Base-by-base conservation (phyloP, 2,113 vertebrate species). In the Dicentrarchus labrax region DNA sequence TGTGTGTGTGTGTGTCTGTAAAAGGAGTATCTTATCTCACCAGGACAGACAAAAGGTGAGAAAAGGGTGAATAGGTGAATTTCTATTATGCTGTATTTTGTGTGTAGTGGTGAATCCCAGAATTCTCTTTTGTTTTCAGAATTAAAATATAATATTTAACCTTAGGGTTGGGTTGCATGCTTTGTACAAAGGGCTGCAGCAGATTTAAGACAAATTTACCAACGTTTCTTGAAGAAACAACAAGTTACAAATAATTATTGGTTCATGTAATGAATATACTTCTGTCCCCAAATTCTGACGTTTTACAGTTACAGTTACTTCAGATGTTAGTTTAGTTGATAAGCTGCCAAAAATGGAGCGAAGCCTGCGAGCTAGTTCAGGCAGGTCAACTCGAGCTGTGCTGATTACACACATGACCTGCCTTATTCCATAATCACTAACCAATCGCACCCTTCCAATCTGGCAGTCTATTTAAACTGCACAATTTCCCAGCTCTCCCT, bases 111-210 rank as follows among this genome's bases (percentile, higher is more conserved):
- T 30, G 6, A 45, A 74, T 51, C 30, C 6, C 13, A 66, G 19
- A 71, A 48, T 64, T n/a, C 24, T 56, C 11, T 66, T 80, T n/a
- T 47, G 38, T 30, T 71, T 60, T 50, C 6, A 43, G 21, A 39
- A 50, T 13, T 10, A 4, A 51, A 62, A 17, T 62, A n/a, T 13
- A 30, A 50, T 59, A 30, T 41, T 48, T 4, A 22, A 11, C 13
- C 21, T 45, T 4, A 4, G 47, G 38, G 12, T 39, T 50, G 39
- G 10, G 24, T 56, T 67, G 61, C n/a, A 51, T 38, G 66, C 19
- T 78, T 51, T 50, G 11, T 9, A 24, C 0, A 17, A 22, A 39
- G 2, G 19, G 17, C 11, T 30, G 22, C 51, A 57, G 54, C 43
- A 60, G 56, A 60, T n/a, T 47, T 67, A 15, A 22, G 43, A 17